Conservation (phyloP, 2,888 invertebrate species). For the Ctenicera cuprea region DNA sequence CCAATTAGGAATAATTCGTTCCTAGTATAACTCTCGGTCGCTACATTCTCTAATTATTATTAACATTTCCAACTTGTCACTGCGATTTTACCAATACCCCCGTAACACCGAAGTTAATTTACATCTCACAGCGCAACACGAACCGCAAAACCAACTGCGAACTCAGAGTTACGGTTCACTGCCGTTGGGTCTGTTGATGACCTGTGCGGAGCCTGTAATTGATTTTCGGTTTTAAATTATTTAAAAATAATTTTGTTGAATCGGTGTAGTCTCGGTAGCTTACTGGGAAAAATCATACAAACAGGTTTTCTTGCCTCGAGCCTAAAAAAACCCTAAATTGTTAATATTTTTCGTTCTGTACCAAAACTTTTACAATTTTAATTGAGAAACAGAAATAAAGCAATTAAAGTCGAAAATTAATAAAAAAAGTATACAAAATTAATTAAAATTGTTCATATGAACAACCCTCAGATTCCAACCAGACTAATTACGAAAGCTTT, state of each 20-base stretch:
- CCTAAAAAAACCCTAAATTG: too few relatives aligned
- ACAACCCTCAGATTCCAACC: too few relatives aligned
- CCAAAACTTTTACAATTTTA: too few relatives aligned
- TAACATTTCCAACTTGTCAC: slow-evolving; percentile 45
- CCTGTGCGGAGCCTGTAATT: slow-evolving; percentile 29
- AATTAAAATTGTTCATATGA: too few relatives aligned
- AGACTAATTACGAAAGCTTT: too few relatives aligned
- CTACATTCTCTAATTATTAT: slow-evolving; percentile 46
- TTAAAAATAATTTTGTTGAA: background rate
- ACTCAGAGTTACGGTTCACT: slow-evolving; percentile 29
- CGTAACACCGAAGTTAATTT: slow-evolving; percentile 41
- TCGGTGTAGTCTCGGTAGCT: too few relatives aligned
- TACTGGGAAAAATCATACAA: too few relatives aligned
- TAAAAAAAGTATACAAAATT: too few relatives aligned
- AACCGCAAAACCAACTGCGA: slow-evolving; percentile 46
- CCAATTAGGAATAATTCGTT: slow-evolving; percentile 46
- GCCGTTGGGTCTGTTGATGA: slow-evolving; percentile 31
- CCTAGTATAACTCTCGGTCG: slow-evolving; percentile 30
- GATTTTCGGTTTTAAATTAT: slow-evolving; percentile 24
- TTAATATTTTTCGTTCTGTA: too few relatives aligned
- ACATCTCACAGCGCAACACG: slow-evolving; percentile 42
- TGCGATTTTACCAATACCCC: slow-evolving; percentile 44
- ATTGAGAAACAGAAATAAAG: too few relatives aligned
- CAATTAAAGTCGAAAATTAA: too few relatives aligned
- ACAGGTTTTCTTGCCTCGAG: too few relatives aligned